Base-by-base conservation (phyloP, 2,888 invertebrate species). In the Strigamia crassipes region DNA sequence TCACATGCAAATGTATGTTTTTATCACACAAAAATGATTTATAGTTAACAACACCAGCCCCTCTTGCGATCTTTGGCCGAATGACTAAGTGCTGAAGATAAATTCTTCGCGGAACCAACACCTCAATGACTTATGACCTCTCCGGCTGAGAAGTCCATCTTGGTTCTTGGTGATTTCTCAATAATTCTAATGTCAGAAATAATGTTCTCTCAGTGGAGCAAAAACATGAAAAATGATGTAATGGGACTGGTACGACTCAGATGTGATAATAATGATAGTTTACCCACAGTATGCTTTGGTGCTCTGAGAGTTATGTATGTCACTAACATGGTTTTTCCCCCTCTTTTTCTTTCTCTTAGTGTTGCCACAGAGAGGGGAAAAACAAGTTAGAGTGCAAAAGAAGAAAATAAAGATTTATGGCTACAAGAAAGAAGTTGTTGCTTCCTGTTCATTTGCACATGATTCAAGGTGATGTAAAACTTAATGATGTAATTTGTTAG, bases 111-210 rank as follows among this genome's bases (percentile, higher is more conserved):
- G 21, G 27, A 66, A 27, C 23, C 66, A 66, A 66, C 66, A 66
- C 66, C 66, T 66, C 27, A 66, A 66, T 66, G 66, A 66, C 66
- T 66, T 66, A 66, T 66, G 66, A 66, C 66, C 66, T 23, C 66
- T 23, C 15, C 31, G 66, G 21, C 10, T 8, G 23, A 51, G 15
- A 66, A 23, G 66, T 66, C 66, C 66, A 66, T 66, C 66, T 66
- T 27, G 4, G 51, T n/a, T n/a, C n/a, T 51, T 6, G 10, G 66
- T 9, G 66, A 66, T 66, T 66, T 66, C 27, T 66, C 66, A 66
- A 66, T 66, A 66, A 66, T 66, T 66, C 66, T 66, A 66, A 66
- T 66, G 66, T 66, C 66, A 66, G 31, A 66, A 66, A 66, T 66
- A 23, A 66, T 66, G 31, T 23, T 4, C 66, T 66, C 1, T 61